Evolutionary conservation across 2,888 invertebrate genomes (phyloP), one percentile per base, ranked within the genome.

Genomic region (Macrosoma leucophasiata): DNA sequence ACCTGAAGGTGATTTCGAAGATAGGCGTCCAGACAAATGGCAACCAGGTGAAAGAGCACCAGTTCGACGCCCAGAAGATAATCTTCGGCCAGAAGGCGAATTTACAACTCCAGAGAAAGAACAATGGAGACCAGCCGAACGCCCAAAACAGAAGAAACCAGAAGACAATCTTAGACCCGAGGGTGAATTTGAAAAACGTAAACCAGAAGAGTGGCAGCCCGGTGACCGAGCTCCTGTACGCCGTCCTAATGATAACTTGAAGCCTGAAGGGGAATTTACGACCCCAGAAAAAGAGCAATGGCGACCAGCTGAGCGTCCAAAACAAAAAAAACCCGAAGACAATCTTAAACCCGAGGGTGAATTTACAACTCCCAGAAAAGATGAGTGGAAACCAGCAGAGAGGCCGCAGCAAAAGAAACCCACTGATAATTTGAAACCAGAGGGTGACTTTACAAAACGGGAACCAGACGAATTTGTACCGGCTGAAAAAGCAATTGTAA

Each of bases 141-240:
- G 72, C n/a, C 70, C 66, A 25, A 58, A 58, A 20, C 72, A 60
- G 4, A 74, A 60, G 1, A 70, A 61, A 3, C 75, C 79, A 0
- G 68, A 76, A 31, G 90, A 90, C 48, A 90, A 90, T 48, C 61
- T 90, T 0, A 41, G 79, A 74, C 82, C 84, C 40, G 87, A 87
- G 58, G 88, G 88, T 7, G 77, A 84, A 1, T 85, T 86, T 37
- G 58, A 60, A 31, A 48, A 50, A 29, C 56, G 53, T 1, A 55
- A 62, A 21, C 55, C 61, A 1, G 85, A 86, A 58, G 55, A 69
- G 42, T 84, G 79, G 72, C 46, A 47, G 27, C 84, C 75, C 10
- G 85, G 69, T 20, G 86, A 86, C 43, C 61, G 84, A 44, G 32
- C 62, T 68, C 5, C 64, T 1, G 56, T 71, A 27, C 69, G 68